Conservation (phyloP, 2,797 vertebrate species). For the Threskiornis aethiopicus region DNA sequence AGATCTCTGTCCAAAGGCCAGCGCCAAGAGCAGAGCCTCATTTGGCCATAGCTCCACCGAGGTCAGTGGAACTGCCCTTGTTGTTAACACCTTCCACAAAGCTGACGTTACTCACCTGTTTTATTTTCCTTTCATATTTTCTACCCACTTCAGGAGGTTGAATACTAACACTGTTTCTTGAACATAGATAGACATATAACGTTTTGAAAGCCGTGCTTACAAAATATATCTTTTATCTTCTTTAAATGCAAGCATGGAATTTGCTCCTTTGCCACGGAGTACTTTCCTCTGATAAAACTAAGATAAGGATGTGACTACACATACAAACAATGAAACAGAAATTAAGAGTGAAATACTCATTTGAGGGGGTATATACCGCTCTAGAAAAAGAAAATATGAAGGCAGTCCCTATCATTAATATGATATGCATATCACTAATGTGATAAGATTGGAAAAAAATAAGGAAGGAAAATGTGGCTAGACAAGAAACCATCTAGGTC, state of each 20-base stretch:
- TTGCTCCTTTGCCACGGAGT: not conserved
- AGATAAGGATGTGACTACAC: not conserved
- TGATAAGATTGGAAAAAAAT: not conserved
- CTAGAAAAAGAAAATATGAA: not conserved
- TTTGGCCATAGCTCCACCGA: not conserved
- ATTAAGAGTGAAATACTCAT: not conserved
- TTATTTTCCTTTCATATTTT: not conserved
- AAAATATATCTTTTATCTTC: not conserved
- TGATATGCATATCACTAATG: not conserved
- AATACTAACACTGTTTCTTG: not conserved
- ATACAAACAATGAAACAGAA: not conserved
- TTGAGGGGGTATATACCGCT: not conserved
- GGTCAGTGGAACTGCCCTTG: not conserved
- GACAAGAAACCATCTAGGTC: not conserved
- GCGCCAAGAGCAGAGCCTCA: not conserved
- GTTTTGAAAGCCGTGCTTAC: not conserved
- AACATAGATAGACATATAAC: not conserved
- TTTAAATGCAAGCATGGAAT: not conserved
- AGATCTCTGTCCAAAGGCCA: not conserved
- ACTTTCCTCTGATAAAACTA: not conserved
- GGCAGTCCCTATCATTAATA: not conserved
- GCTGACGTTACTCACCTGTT: not conserved
- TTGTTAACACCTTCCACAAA: not conserved
- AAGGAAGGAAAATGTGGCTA: not conserved
- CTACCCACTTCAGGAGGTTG: not conserved